Conservation (phyloP, 2,888 invertebrate species). For the Macrosiphum euphorbiae region DNA sequence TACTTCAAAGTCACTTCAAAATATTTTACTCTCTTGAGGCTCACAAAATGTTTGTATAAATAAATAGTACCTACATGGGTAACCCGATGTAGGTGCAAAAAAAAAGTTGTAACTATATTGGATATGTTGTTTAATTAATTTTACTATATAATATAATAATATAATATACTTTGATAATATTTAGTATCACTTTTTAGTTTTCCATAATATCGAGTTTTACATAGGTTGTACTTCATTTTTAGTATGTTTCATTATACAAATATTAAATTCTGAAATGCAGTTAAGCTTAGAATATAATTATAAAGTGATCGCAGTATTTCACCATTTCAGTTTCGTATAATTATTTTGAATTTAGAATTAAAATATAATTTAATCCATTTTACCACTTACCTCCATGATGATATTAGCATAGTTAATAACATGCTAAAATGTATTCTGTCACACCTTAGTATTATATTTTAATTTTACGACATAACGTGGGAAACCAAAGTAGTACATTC, state of each 20-base stretch:
- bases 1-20: not conserved
- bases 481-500: not conserved
- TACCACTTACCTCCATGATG: not conserved
- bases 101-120: not conserved
- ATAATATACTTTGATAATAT: no score
- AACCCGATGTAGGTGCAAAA: not conserved
- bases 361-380: not conserved
- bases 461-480: conserved; percentile 3
- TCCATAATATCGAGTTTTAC: no score
- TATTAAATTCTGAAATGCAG: not conserved
- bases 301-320: not conserved
- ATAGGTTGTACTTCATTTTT: no score
- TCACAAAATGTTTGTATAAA: not conserved
- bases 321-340: not conserved
- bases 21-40: not conserved
- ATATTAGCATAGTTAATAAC: not conserved
- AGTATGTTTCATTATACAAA: not conserved
- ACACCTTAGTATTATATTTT: not conserved
- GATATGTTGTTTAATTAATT: not conserved
- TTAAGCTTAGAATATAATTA: not conserved
- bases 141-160: no score
- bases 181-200: not conserved
- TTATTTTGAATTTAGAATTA: not conserved
- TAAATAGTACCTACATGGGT: not conserved
- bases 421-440: not conserved